Evolutionary conservation across 2,797 vertebrate species (phyloP), one percentile per base, ranked within the genome.

Genomic region (Phrynocephalus vlangalii): DNA sequence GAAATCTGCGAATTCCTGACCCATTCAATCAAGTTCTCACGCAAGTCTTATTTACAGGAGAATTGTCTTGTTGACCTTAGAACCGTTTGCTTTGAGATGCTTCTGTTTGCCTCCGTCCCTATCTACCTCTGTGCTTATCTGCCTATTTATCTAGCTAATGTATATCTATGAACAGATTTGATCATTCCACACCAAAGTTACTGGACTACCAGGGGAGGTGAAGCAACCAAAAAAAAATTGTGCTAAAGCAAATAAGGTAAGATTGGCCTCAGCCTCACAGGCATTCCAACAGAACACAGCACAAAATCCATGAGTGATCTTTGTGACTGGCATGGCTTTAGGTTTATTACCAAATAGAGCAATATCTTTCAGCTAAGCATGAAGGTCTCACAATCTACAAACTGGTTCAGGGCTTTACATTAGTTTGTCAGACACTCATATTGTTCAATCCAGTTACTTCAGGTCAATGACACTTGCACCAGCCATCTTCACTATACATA

Each of bases 401-500:
- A 85, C 82, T 88, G 56, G 22, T 83, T 93, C 86, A 87, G 87
- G 83, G 73, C 85, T 91, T 93, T 86, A 76, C 83, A 15, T 52
- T 81, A 88, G 50, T 86, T 75, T 63, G 6, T 92, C 90, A 92
- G 78, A 73, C 87, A 50, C 83, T 76, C 82, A 83, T 90, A 92
- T 90, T 92, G 79, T 88, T 93, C 88, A 81, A 82, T 89, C 91
- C 82, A 87, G 80, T 89, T 93, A 86, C 84, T 92, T 94, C 87
- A 92, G 86, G 87, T 90, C 91, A 93, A 87, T 80, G 87, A 79
- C 88, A 91, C 85, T 88, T 92, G 85, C 77, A 90, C 67, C 81
- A 88, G 89, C 63, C 20, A 68, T 89, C 87, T 90, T 89, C 79
- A 68, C 79, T 92, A 26, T n/a, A 91, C 38, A 87, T 94, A 94